Evolutionary conservation across 2,797 vertebrate species (phyloP).

Genomic region (Geotrypetes seraphini): DNA sequence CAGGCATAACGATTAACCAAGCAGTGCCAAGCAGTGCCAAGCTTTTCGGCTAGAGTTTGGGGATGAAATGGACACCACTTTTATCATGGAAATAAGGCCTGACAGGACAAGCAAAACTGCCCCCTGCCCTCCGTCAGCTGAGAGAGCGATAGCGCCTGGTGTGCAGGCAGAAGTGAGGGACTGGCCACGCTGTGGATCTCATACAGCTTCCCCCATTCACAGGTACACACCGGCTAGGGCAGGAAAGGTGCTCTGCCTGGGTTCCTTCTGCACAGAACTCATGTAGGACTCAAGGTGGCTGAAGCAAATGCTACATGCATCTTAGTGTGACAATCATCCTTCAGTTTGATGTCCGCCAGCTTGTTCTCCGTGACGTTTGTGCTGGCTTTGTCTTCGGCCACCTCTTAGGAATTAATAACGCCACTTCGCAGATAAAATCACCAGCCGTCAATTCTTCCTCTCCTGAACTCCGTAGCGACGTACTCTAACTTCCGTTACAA

Average conservation of each 20-base stretch:
- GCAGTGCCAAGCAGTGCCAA: no score
- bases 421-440: no score
- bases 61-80: background rate
- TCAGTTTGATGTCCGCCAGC: constrained; percentile 48
- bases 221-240: constrained; percentile 63
- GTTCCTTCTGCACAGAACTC: constrained; percentile 64
- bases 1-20: no score
- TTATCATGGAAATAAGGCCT: constrained; percentile 3
- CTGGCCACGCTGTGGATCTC: constrained; percentile 70
- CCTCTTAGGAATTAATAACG: constrained; percentile 29
- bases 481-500: no score
- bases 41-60: constrained; percentile 58
- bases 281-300: constrained; percentile 90
- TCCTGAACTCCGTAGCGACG: no score
- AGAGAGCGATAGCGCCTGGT: background rate
- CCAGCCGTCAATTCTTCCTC: no score
- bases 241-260: constrained; percentile 48
- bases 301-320: constrained; percentile 95
- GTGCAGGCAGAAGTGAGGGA: background rate
- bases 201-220: constrained; percentile 75
- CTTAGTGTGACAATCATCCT: constrained; percentile 70
- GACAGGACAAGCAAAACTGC: constrained; percentile 41
- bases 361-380: constrained; percentile 18
- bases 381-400: constrained; percentile 25
- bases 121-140: rapidly evolving